These are phyloP conservation scores for Octonoba sinensis DNA, from an alignment of 2,888 invertebrate species.

Conservation along the genomic window DNA sequence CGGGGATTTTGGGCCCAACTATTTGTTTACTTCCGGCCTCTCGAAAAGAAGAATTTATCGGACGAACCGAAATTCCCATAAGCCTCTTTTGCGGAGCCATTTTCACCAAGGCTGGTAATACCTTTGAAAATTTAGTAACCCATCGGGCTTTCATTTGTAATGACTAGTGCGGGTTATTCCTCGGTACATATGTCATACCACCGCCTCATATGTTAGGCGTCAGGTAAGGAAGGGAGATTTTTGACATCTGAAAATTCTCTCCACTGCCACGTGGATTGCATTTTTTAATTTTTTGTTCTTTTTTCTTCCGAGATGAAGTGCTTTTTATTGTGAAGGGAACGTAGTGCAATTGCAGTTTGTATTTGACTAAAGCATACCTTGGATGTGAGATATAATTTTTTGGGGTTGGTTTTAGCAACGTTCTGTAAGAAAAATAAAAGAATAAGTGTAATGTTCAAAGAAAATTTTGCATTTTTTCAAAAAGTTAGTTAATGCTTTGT, in stretches of 20 bases:
- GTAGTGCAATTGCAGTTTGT: slow-evolving; percentile 19
- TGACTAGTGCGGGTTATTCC: slow-evolving; percentile 37
- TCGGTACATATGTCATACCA: slow-evolving; percentile 54
- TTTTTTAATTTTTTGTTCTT: slow-evolving; percentile 23
- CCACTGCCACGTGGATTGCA: slow-evolving; percentile 2
- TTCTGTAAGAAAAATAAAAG: no score
- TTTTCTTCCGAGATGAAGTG: background rate
- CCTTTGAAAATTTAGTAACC: slow-evolving; percentile 53
- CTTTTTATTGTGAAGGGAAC: slow-evolving; percentile 28
- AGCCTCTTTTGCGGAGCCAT: slow-evolving; percentile 35
- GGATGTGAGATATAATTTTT: no score
- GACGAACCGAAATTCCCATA: slow-evolving; percentile 51
- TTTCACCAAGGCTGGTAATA: slow-evolving; percentile 23
- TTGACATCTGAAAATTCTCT: slow-evolving; percentile 20
- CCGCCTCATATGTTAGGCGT: slow-evolving; percentile 33
- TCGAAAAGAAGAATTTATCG: slow-evolving; percentile 55
- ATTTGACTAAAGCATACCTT: no score
- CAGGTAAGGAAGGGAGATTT: slow-evolving; percentile 21
- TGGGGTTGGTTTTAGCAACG: no score
- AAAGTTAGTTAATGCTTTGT: no score
- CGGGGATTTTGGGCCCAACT: slow-evolving; percentile 52
- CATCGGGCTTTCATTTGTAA: slow-evolving; percentile 53
- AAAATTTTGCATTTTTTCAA: no score
- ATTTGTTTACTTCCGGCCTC: slow-evolving; percentile 61
- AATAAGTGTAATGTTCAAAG: no score